A percentile compares a stretch with the other conserved stretches of the same genome.
phyloP scores from a whole-genome alignment of 2,113 vertebrate genomes.

The Embiotoca jacksoni region DNA sequence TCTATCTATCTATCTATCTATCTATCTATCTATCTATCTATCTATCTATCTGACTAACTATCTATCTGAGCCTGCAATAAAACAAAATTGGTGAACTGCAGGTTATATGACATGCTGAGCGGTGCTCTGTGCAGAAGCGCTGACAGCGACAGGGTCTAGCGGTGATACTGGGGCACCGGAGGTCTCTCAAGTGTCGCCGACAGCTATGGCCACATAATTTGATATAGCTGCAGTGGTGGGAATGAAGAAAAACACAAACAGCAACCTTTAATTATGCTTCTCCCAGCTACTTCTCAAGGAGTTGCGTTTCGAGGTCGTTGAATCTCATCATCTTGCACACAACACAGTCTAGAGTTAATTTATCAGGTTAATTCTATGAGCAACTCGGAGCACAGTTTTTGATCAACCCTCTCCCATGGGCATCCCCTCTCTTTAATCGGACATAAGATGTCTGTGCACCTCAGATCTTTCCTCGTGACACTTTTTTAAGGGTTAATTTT shows the following conservation, averaged over 20 bases:
- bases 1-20: not conserved
- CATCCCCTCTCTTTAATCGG: slow-evolving; percentile 55
- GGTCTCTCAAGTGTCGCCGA: slow-evolving; percentile 77
- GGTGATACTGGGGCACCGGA: slow-evolving; percentile 57
- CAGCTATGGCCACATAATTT: slow-evolving; percentile 76
- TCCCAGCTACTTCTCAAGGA: slow-evolving; percentile 15
- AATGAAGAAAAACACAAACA: slow-evolving; percentile 57
- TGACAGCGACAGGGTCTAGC: slow-evolving; percentile 70
- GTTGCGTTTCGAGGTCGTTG: slow-evolving; percentile 20
- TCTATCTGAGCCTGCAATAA: slow-evolving; percentile 28
- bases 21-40: not conserved
- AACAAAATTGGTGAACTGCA: slow-evolving; percentile 39
- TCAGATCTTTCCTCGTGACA: slow-evolving; percentile 57
- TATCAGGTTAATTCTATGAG: slow-evolving; percentile 37
- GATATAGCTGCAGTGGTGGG: slow-evolving; percentile 78
- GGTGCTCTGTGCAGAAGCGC: slow-evolving; percentile 63
- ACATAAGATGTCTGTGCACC: slow-evolving; percentile 52
- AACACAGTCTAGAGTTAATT: slow-evolving; percentile 48
- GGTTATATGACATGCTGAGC: slow-evolving; percentile 68
- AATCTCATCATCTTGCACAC: slow-evolving; percentile 32
- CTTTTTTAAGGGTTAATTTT: slow-evolving; percentile 68
- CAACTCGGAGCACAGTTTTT: slow-evolving; percentile 30
- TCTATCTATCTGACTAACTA: not conserved
- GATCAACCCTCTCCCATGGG: slow-evolving; percentile 36
- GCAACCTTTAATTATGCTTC: slow-evolving; percentile 70